Evolutionary conservation across 1,140 invertebrate genomes (phyloP), one percentile per base, ranked within the genome.

Genomic region (Drosophila nigrodunni): DNA sequence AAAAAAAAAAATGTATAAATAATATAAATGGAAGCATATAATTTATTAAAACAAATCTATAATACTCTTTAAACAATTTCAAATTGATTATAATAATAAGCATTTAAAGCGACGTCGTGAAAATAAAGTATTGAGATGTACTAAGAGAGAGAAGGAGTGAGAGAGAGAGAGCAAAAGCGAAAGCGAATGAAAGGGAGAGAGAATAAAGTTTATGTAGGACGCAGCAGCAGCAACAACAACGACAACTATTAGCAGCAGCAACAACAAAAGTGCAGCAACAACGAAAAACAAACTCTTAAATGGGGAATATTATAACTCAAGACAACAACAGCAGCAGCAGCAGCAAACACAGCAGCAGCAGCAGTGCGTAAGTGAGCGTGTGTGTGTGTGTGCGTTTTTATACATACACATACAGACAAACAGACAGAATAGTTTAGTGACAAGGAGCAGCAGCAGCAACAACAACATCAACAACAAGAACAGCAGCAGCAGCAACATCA

Each of bases 401-500:
- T 25, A 68, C 46, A 59, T 6, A 46, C 39, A 67, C 46, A 59
- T 44, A 47, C 21, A 59, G 11, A 50, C 54, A 35, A 6, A 52
- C 43, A 54, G 25, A 65, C 49, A 30, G 39, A 46, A 35, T 68
- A 74, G 67, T 70, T 57, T 62, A 57, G 59, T 70, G 49, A 25
- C 50, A 35, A 67, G 44, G 44, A 72, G 68, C 70, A 85, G 69
- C 69, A 68, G 65, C 68, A 78, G 41, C 82, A 82, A 47, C 73
- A 88, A 74, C 81, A 80, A 69, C 77, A 85, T 18, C 41, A 52
- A 46, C 35, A 37, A 8, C 35, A 58, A 46, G 37, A 58, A 15
- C 47, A 70, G 64, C 76, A 79, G 72, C 83, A 86, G 82, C 82
- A 89, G 85, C 85, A 89, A 90, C 85, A 89, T 89, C 85, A 89